A percentile compares a stretch with the other conserved stretches of the same genome.
Conservation (phyloP, 2,888 invertebrate genomes). For the Lydus trimaculatus region DNA sequence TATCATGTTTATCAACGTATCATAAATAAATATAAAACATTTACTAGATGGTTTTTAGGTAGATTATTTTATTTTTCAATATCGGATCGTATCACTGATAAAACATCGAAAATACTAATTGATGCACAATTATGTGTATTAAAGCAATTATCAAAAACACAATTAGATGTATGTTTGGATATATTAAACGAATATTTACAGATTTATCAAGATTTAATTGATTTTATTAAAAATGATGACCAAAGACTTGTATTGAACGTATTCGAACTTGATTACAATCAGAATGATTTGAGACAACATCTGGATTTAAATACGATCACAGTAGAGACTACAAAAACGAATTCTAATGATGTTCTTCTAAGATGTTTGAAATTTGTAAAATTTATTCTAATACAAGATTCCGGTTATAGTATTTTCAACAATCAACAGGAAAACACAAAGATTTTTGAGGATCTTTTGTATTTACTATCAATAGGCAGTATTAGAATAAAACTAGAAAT, state of each 20-base stretch:
- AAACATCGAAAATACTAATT: constrained; percentile 64
- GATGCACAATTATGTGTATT: constrained; percentile 67
- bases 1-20: constrained; percentile 61
- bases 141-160: constrained; percentile 63
- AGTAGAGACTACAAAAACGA: constrained; percentile 43
- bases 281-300: constrained; percentile 42
- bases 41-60: constrained; percentile 74
- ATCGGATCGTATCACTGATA: constrained; percentile 61
- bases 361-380: constrained; percentile 6
- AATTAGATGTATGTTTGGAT: constrained; percentile 62
- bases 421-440: not conserved
- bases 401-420: not conserved
- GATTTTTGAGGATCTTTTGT: not conserved
- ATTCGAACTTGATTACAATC: constrained; percentile 61
- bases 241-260: constrained; percentile 56
- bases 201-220: constrained; percentile 59
- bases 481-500: constrained; percentile 1
- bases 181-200: constrained; percentile 63
- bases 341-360: constrained; percentile 32
- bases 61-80: constrained; percentile 71
- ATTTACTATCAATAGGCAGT: not conserved
- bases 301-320: constrained; percentile 50
- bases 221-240: constrained; percentile 57
- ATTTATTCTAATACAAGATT: constrained; percentile 6
- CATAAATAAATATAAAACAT: constrained; percentile 60